Evolutionary conservation across 2,888 invertebrate genomes (phyloP).

Genomic region (Labia minor): DNA sequence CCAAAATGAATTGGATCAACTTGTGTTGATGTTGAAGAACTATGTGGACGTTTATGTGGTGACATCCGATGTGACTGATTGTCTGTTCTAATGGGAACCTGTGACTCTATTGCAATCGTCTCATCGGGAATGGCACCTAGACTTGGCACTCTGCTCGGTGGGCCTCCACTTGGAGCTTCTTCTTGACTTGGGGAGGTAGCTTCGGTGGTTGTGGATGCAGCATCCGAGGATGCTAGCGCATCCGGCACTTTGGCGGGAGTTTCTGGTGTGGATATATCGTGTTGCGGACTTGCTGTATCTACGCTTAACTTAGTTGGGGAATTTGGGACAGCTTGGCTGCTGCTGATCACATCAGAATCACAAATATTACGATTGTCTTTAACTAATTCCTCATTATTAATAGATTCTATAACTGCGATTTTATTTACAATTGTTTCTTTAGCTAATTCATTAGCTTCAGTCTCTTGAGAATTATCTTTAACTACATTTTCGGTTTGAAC

Average conservation of each 20-base stretch:
- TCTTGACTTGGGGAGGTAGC: background rate
- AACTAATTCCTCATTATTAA: too few species aligned
- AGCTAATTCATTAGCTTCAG: slow-evolving; percentile 29
- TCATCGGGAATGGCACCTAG: slow-evolving; percentile 18
- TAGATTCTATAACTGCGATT: background rate
- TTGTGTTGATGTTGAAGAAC: slow-evolving; percentile 70
- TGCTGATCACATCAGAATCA: slow-evolving; percentile 15
- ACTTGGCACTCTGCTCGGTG: slow-evolving; percentile 17
- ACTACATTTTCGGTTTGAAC: slow-evolving; percentile 29
- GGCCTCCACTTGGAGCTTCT: slow-evolving; percentile 1
- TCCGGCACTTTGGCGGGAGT: background rate
- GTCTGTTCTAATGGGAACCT: background rate
- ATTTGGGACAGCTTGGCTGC: background rate
- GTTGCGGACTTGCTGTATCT: background rate
- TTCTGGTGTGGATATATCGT: background rate
- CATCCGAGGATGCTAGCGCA: background rate
- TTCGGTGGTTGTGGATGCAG: background rate
- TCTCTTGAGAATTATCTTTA: slow-evolving; percentile 32
- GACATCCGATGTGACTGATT: slow-evolving; percentile 34
- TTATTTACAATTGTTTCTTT: slow-evolving; percentile 17
- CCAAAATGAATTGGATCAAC: slow-evolving; percentile 78
- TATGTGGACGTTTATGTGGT: slow-evolving; percentile 61
- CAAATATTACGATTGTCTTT: background rate
- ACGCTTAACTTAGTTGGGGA: background rate
- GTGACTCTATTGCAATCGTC: background rate